Percentiles rank a stretch among this genome's conserved stretches.
Conservation (phyloP, 2,888 invertebrate genomes). For the Andrena praecox region DNA sequence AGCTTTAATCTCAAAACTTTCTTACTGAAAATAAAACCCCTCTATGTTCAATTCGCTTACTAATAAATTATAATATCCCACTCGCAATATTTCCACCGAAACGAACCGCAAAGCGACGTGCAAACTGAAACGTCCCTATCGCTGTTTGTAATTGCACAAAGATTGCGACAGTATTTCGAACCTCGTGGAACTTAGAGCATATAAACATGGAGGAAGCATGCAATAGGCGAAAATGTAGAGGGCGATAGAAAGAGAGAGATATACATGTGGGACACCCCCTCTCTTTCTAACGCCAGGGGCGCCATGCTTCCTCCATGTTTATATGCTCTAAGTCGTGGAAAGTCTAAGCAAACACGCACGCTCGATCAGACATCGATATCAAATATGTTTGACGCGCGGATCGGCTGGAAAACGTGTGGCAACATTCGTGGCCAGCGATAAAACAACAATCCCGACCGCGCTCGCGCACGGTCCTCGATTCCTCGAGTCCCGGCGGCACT, state of each 20-base stretch:
- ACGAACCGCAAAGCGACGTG: neutral
- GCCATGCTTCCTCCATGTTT: too few relatives aligned
- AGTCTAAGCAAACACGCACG: neutral
- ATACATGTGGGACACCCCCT: too few relatives aligned
- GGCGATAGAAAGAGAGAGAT: too few relatives aligned
- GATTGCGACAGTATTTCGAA: neutral
- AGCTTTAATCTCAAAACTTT: neutral
- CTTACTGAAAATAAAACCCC: neutral
- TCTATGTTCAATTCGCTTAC: neutral
- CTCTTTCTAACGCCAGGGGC: too few relatives aligned
- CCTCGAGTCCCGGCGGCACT: constrained; percentile 46
- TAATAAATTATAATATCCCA: neutral
- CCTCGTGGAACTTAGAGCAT: too few relatives aligned
- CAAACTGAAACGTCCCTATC: too few relatives aligned
- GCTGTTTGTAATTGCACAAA: too few relatives aligned
- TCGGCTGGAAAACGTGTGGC: constrained; percentile 42
- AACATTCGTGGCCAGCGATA: constrained; percentile 44
- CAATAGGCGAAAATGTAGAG: too few relatives aligned
- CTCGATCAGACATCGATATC: neutral
- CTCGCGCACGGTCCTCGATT: constrained; percentile 39
- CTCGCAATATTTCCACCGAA: neutral
- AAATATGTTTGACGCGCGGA: constrained; percentile 27
- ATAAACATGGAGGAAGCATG: too few relatives aligned
- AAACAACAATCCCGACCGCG: constrained; percentile 47
- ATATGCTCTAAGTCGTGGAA: too few relatives aligned